These are phyloP conservation scores for Pelecanoides urinatrix DNA, from an alignment of 2,113 vertebrate species.

Conservation along the genomic window DNA sequence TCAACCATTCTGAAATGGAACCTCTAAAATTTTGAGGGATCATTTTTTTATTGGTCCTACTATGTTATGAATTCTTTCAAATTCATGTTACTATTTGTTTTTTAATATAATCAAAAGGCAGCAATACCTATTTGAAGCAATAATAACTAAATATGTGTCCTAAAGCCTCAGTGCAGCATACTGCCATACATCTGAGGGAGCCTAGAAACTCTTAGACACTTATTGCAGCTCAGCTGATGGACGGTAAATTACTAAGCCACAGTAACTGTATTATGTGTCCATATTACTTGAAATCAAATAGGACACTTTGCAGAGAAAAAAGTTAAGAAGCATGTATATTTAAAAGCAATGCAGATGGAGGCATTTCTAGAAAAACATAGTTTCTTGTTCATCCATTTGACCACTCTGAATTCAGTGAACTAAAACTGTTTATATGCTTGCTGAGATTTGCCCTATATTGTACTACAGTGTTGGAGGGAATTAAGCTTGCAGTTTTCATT, in stretches of 20 bases:
- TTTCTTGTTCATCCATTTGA: not conserved
- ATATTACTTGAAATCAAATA: not conserved
- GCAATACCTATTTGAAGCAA: not conserved
- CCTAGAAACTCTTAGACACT: not conserved
- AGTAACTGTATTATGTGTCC: not conserved
- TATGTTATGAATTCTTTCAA: not conserved
- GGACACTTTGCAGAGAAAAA: not conserved
- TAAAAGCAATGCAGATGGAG: not conserved
- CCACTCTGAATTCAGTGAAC: not conserved
- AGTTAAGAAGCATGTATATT: not conserved
- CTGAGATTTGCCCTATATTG: constrained; percentile 1
- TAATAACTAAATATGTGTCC: not conserved
- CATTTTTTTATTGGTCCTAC: not conserved
- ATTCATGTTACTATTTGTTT: not conserved
- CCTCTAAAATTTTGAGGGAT: not conserved
- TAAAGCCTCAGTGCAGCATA: not conserved
- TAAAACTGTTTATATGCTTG: not conserved
- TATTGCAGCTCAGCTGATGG: not conserved
- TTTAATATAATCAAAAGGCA: not conserved
- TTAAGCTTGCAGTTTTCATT: not conserved
- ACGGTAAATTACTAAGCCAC: not conserved
- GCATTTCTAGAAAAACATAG: not conserved
- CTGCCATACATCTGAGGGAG: not conserved
- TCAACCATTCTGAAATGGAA: not conserved
- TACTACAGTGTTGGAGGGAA: not conserved